Conservation (phyloP, 2,113 vertebrate genomes). For the Lutjanus erythropterus region DNA sequence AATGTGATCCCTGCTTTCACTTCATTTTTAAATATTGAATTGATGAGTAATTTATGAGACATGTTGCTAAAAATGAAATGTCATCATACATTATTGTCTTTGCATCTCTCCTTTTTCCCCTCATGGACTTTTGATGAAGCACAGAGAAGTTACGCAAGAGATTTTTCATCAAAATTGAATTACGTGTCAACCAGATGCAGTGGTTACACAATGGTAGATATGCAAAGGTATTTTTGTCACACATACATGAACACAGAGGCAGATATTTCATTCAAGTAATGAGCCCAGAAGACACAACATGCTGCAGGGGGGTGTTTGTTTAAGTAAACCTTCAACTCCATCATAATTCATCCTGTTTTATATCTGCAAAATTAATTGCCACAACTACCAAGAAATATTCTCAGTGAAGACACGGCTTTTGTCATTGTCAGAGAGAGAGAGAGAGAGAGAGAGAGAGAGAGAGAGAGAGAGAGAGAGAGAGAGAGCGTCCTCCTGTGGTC, state of each 20-base stretch:
- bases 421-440: background rate
- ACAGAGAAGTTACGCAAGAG: background rate
- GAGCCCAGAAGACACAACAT: constrained; percentile 3
- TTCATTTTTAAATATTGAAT: background rate
- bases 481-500: constrained; percentile 50
- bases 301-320: background rate
- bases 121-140: background rate
- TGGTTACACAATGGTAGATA: background rate
- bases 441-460: no score
- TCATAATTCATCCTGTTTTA: background rate
- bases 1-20: background rate
- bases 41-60: background rate
- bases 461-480: no score
- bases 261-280: background rate
- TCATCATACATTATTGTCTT: background rate
- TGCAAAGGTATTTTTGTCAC: background rate
- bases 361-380: background rate
- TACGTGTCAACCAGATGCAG: background rate
- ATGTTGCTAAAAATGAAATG: background rate
- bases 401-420: background rate
- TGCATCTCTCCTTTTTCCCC: background rate
- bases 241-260: background rate
- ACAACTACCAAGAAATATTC: background rate
- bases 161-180: background rate
- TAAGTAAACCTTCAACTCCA: background rate